Base-by-base conservation (phyloP, 1,140 invertebrate genomes). In the Drosophila oshimai region DNA sequence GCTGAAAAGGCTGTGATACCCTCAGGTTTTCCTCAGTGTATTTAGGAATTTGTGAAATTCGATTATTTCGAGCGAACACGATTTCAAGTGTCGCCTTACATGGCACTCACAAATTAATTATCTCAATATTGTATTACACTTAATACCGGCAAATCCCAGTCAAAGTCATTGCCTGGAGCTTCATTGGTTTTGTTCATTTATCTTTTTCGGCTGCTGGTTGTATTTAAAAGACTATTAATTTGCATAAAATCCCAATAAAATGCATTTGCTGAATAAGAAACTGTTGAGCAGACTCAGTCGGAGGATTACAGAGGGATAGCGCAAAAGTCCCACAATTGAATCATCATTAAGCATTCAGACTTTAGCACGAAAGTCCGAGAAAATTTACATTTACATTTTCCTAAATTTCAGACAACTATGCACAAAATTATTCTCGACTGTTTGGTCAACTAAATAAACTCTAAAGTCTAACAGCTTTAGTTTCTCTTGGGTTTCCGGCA, bases 151-250 rank as follows among this genome's bases (percentile, higher is more conserved):
- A 65, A 47, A 61, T 47, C 60, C 24, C 22, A 9, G 39, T 13
- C 24, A 24, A 29, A 47, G n/a, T 31, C 31, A 42, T 42, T 42
- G 33, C 33, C 36, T 51, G 24, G 7, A 28, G 46, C 17, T 37
- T 24, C 53, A 26, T 37, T 51, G 49, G 49, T 34, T 20, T 39
- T 6, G 33, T 24, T 17, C n/a, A 22, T 39, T 49, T 74, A 39
- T 64, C 9, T 58, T 7, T 26, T 46, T 12, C 10, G 31, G 1
- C 31, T 18, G 15, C 31, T 18, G 15, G 2, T 44, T 46, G 46
- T 57, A 29, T 80, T 70, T 58, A 80, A 74, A 64, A 36, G 61
- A 20, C 57, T 44, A 74, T 70, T 50, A 54, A 75, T 79, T 79
- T 79, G 33, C 76, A 83, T 81, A 44, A 62, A 69, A 69, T 73